phyloP scores from a whole-genome alignment of 2,797 vertebrate species.

The Lophotriccus pileatus region DNA sequence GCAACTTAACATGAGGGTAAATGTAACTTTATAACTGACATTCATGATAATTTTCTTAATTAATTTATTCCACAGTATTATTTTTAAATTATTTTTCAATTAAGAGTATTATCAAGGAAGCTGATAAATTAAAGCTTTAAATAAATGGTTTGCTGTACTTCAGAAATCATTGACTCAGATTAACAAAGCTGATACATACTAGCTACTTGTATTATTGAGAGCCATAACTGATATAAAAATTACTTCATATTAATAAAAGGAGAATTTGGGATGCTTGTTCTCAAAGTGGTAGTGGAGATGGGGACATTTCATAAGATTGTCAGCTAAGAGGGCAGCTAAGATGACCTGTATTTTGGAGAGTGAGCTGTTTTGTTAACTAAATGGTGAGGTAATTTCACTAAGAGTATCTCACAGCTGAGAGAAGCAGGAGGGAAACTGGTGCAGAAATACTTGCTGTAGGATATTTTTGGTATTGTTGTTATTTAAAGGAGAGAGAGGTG shows the following conservation, averaged over 20 bases:
- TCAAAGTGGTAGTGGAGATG: not conserved
- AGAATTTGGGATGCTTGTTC: not conserved
- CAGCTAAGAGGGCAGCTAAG: not conserved
- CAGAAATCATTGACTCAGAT: not conserved
- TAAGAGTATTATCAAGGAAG: not conserved
- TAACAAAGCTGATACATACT: not conserved
- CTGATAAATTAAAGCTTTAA: not conserved
- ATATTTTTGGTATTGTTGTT: not conserved
- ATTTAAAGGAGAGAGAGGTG: not conserved
- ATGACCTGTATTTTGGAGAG: not conserved
- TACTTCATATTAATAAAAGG: not conserved
- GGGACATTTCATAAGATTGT: not conserved
- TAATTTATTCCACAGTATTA: not conserved
- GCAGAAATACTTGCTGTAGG: not conserved
- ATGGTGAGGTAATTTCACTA: not conserved
- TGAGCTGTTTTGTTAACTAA: not conserved
- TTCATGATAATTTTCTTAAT: not conserved
- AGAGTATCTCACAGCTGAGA: not conserved
- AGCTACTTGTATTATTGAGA: not conserved
- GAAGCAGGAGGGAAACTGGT: not conserved
- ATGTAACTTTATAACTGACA: not conserved
- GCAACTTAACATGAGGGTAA: not conserved
- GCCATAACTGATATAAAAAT: not conserved
- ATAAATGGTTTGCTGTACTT: not conserved
- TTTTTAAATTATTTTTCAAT: not conserved